These are phyloP conservation scores for Hydrotaea cyrtoneurina DNA, from an alignment of 2,888 invertebrate genomes.

Conservation along the genomic window DNA sequence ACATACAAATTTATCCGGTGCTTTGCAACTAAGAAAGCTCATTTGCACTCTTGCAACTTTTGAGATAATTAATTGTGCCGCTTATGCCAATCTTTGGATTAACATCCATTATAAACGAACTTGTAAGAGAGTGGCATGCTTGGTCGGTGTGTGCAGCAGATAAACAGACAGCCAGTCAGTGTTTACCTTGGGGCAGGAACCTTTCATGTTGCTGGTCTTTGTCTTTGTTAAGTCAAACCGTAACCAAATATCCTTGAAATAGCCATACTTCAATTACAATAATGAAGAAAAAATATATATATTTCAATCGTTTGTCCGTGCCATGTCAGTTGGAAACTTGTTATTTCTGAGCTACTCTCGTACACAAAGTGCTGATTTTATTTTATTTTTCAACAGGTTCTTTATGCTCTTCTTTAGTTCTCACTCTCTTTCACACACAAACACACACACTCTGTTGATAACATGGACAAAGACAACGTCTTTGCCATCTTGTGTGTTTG, in stretches of 20 bases:
- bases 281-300: constrained; percentile 12
- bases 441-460: neutral
- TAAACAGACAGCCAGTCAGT: neutral
- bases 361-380: too few species aligned
- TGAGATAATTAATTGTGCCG: too few species aligned
- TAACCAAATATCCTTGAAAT: constrained; percentile 6
- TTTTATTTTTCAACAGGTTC: neutral
- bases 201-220: constrained; percentile 14
- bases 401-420: neutral
- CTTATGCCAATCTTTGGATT: too few species aligned
- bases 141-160: neutral
- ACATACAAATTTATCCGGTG: neutral
- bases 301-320: neutral
- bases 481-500: neutral
- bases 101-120: too few species aligned
- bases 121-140: neutral
- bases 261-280: constrained; percentile 8
- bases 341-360: too few species aligned
- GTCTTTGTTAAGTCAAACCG: neutral
- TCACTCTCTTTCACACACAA: neutral
- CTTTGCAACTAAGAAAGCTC: too few species aligned
- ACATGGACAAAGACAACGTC: neutral
- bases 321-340: too few species aligned
- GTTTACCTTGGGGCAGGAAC: neutral
- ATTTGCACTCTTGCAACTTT: too few species aligned